A percentile compares a stretch with the other conserved stretches of the same genome.
phyloP scores from a whole-genome alignment of 2,888 invertebrate genomes.

The Mactromeris polynyma region DNA sequence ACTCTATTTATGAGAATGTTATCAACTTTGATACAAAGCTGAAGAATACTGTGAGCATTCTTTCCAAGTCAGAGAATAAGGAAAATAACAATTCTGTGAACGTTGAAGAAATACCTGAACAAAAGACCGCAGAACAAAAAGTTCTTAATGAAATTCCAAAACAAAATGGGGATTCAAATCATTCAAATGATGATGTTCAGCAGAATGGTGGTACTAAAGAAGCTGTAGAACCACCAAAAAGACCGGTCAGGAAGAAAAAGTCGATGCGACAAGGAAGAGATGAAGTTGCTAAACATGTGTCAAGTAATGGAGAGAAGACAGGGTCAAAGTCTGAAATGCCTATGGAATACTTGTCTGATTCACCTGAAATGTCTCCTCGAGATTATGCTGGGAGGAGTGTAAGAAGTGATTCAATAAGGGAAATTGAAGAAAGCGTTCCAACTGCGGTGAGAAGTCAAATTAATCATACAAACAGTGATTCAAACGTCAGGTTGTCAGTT shows the following conservation, averaged over 20 bases:
- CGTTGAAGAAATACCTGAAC: slow-evolving; percentile 13
- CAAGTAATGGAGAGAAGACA: slow-evolving; percentile 14
- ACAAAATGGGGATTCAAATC: slow-evolving; percentile 26
- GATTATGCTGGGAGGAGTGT: not conserved
- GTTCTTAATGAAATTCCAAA: slow-evolving; percentile 34
- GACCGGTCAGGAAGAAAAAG: slow-evolving; percentile 65
- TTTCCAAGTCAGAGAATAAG: slow-evolving; percentile 17
- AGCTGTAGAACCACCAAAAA: slow-evolving; percentile 49
- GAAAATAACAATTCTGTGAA: slow-evolving; percentile 33
- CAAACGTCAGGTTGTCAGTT: not conserved
- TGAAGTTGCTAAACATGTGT: slow-evolving; percentile 16
- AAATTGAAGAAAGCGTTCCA: not conserved
- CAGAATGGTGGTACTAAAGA: not conserved
- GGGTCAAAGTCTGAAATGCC: slow-evolving; percentile 35
- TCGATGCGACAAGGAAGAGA: slow-evolving; percentile 48
- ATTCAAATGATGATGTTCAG: not conserved
- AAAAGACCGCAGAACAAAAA: slow-evolving; percentile 1
- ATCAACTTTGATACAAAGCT: slow-evolving; percentile 58
- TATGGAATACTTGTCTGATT: slow-evolving; percentile 69
- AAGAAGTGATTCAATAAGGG: not conserved
- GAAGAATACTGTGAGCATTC: slow-evolving; percentile 29
- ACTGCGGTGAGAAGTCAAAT: not conserved
- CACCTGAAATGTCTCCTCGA: slow-evolving; percentile 64
- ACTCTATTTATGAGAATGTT: slow-evolving; percentile 54
- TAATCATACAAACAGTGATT: not conserved